Percentiles rank a stretch among this genome's conserved stretches.
Evolutionary conservation across 2,797 vertebrate species (phyloP).

Genomic region (Strix occidentalis): DNA sequence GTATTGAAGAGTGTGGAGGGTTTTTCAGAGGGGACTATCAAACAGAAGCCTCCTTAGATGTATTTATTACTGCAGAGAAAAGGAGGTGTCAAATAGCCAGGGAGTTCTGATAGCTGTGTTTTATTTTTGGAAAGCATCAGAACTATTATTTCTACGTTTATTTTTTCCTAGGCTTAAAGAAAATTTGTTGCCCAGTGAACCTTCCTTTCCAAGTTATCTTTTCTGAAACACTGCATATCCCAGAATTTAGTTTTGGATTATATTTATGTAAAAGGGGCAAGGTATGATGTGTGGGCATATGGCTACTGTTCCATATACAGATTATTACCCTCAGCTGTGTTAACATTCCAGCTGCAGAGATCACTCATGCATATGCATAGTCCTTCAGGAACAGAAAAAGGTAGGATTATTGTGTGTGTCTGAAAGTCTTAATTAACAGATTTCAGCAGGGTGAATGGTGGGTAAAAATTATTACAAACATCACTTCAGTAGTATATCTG

Average conservation of each 20-base stretch:
- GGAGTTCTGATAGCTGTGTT: background rate
- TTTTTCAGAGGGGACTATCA: background rate
- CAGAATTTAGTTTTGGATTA: background rate
- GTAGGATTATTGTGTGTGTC: background rate
- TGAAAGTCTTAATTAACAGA: constrained; percentile 57
- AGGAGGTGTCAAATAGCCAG: background rate
- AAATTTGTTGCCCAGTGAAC: background rate
- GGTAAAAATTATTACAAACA: constrained; percentile 7
- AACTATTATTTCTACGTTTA: background rate
- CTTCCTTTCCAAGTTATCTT: background rate
- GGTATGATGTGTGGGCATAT: constrained; percentile 11
- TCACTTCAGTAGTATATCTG: background rate
- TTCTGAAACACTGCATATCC: background rate
- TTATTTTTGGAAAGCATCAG: constrained; percentile 5
- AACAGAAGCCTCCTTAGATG: background rate
- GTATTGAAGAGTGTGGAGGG: background rate
- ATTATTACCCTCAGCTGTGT: constrained; percentile 27
- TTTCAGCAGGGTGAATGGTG: background rate
- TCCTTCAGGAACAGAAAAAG: constrained; percentile 26
- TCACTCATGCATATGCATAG: constrained; percentile 37
- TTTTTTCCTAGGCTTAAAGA: background rate
- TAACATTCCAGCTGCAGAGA: constrained; percentile 50
- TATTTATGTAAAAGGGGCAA: background rate
- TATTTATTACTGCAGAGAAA: constrained; percentile 1
- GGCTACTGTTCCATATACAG: constrained; percentile 18